Percentiles rank a stretch among this genome's conserved stretches.
phyloP scores from a whole-genome alignment of 2,797 vertebrate genomes.

The Leuciscus waleckii region DNA sequence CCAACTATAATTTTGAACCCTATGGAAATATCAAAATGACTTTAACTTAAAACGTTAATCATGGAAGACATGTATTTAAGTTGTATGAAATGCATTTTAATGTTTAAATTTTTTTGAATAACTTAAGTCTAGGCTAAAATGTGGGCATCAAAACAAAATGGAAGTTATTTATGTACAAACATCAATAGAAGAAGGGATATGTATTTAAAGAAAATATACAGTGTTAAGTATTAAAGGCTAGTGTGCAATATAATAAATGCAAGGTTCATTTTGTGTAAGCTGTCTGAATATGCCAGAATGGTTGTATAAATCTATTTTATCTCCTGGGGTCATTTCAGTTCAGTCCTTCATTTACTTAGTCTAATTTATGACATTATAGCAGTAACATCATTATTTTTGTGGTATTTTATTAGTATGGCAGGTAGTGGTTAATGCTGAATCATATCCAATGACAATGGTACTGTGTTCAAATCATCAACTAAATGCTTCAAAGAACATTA shows the following conservation, averaged over 20 bases:
- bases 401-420: slow-evolving; percentile 42
- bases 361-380: slow-evolving; percentile 26
- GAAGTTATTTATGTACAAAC: neutral
- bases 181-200: neutral
- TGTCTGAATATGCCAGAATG: slow-evolving; percentile 5
- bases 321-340: slow-evolving; percentile 21
- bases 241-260: neutral
- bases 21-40: neutral
- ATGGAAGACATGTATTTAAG: neutral
- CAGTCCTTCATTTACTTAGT: slow-evolving; percentile 28
- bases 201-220: neutral
- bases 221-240: neutral
- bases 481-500: slow-evolving; percentile 54
- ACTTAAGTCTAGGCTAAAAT: neutral
- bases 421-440: slow-evolving; percentile 47
- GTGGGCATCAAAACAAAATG: neutral
- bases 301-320: slow-evolving; percentile 10
- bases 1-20: neutral
- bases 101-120: neutral
- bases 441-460: slow-evolving; percentile 38
- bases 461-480: slow-evolving; percentile 44
- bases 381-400: slow-evolving; percentile 36
- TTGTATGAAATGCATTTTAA: neutral
- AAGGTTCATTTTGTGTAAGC: neutral
- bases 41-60: neutral